Base-by-base conservation (phyloP, 2,797 vertebrate genomes). In the Chrosomus eos region DNA sequence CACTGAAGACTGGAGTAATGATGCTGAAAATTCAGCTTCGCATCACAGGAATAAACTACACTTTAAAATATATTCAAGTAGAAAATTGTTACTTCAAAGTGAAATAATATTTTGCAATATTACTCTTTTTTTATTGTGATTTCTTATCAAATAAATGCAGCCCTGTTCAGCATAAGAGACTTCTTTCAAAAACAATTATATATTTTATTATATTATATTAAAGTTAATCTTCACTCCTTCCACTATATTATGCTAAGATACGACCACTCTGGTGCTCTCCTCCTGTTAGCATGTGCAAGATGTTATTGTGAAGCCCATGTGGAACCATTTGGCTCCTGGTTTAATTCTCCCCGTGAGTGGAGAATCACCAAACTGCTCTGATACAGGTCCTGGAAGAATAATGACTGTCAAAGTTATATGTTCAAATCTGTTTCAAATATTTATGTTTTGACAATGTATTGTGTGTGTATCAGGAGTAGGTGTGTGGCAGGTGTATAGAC, bases 301-400 rank as follows among this genome's bases (percentile, higher is more conserved):
- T 85, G 75, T 70, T 77, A 79, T 45, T 45, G 81, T 43, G 43
- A 45, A 45, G 74, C 62, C 83, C 88, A 90, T 87, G 83, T 89
- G 87, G 88, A 90, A 84, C 48, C 64, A 62, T 88, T 89, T 36
- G 40, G 79, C 73, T 82, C 70, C 53, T 55, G 60, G 36, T 84
- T 74, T 80, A 80, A 82, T 83, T 85, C 73, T 88, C 80, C 64
- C 85, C 67, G 36, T 70, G 71, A 82, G 88, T 58, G 64, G 36
- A 67, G 79, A 82, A 53, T 79, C 51, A 81, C 76, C 80, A 86
- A 67, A 85, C 82, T 80, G 74, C n/a, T 76, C n/a, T 82, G 58
- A 23, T 81, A 66, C 38, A 28, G 55, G 5, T 68, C 80, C 51
- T 43, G 36, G 68, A 45, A 62, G 80, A 21, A 18, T 14, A 82